Base-by-base conservation (phyloP, 2,113 vertebrate genomes). In the Narcine bancroftii region DNA sequence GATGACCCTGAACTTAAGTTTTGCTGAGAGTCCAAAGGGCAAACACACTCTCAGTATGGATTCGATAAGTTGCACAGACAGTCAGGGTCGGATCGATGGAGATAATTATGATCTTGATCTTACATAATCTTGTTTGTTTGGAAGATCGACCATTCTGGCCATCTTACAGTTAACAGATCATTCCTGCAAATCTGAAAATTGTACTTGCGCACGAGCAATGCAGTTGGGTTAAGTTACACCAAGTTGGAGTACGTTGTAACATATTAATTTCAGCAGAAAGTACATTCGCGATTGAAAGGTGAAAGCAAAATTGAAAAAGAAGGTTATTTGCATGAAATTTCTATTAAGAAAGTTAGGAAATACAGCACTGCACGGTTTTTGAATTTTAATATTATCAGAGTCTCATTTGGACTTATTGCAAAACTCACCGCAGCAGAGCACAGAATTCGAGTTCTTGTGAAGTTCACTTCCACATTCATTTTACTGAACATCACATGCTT, bases 261-360 rank as follows among this genome's bases (percentile, higher is more conserved):
- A 60, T 60, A 60, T 56, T 85, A 56, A 85, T 85, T 85, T 85
- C 50, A 36, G 29, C 50, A 83, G 11, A 83, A 83, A 50, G 42
- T 47, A 29, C 47, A 33, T 53, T 83, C 50, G n/a, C 47, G 56
- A 56, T 56, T 83, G 79, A 83, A 83, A 83, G 26, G 79, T n/a
- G 79, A 83, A 83, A 83, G 47, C 47, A 33, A 83, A 53, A 83
- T 53, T 33, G 79, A 83, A 83, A n/a, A 83, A 29, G 47, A 83
- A 83, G 29, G 79, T 56, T 83, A 83, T 83, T 83, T 83, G 79
- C 79, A 83, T 83, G 26, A 83, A 83, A 83, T 83, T 56, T 83
- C 50, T 83, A 83, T 56, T 53, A 83, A 56, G 47, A 56, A 83
- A 83, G 29, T 13, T 56, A 53, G 50, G 29, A 83, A 83, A 56